These are phyloP conservation scores for Rhynchotus rufescens DNA, from an alignment of 2,797 vertebrate species.

Conservation along the genomic window DNA sequence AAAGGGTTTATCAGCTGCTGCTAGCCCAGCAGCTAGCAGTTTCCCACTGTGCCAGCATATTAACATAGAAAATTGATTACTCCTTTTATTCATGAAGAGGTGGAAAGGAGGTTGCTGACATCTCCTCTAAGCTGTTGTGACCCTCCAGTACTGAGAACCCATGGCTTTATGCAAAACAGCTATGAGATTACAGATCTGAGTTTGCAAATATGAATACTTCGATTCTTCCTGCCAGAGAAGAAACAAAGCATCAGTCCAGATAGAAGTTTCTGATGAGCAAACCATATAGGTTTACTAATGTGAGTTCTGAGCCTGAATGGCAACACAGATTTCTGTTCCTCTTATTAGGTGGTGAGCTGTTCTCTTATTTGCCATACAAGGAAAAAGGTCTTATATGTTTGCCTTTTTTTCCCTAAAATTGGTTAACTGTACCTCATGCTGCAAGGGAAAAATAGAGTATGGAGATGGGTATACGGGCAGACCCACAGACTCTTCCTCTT, in stretches of 20 bases:
- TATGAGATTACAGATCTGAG: not conserved
- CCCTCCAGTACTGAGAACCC: not conserved
- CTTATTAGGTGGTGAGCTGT: not conserved
- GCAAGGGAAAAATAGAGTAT: not conserved
- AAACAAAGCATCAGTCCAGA: not conserved
- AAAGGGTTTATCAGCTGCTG: rapidly evolving
- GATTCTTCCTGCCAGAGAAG: not conserved
- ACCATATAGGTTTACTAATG: not conserved
- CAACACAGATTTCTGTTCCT: not conserved
- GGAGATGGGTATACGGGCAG: not conserved
- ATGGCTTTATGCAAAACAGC: not conserved
- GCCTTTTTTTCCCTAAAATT: not conserved
- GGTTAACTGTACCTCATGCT: not conserved
- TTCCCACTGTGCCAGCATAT: not conserved
- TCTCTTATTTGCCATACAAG: not conserved
- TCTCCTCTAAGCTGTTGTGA: not conserved
- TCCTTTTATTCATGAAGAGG: not conserved
- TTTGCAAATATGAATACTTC: not conserved
- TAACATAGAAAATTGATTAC: not conserved
- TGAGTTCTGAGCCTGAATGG: not conserved
- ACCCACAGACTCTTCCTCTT: not conserved
- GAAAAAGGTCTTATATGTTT: not conserved
- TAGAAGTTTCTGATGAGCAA: not conserved
- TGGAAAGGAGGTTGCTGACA: not conserved
- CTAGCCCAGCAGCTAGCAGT: not conserved